phyloP scores from a whole-genome alignment of 2,797 vertebrate species.

The Paratrypauchen microcephalus region DNA sequence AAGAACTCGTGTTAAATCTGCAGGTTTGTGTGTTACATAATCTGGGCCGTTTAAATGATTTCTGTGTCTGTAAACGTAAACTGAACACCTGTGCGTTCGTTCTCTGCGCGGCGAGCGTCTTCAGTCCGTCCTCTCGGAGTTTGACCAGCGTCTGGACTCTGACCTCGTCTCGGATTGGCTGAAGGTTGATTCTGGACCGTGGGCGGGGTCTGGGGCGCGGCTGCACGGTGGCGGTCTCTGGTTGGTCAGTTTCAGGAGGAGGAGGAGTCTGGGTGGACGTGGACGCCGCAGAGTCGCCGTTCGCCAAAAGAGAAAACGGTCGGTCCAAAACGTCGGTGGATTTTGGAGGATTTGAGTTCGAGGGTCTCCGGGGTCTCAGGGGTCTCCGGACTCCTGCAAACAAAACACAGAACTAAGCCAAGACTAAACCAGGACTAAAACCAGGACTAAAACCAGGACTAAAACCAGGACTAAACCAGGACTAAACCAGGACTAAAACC shows the following conservation, averaged over 20 bases:
- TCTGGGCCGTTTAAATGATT: too few relatives aligned
- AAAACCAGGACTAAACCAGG: too few relatives aligned
- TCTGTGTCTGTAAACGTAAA: too few relatives aligned
- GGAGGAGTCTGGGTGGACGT: constrained; percentile 6
- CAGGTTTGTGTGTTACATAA: too few relatives aligned
- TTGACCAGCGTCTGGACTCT: constrained; percentile 81
- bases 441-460: too few relatives aligned
- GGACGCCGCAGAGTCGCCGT: neutral
- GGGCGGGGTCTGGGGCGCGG: constrained; percentile 86
- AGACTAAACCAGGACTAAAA: too few relatives aligned
- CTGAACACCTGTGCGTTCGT: neutral
- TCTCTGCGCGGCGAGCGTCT: constrained; percentile 49
- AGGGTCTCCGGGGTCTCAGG: constrained; percentile 80
- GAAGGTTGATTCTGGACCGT: constrained; percentile 80
- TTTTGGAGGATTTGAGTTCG: constrained; percentile 20
- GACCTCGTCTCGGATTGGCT: constrained; percentile 71
- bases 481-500: too few relatives aligned
- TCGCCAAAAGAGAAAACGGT: neutral
- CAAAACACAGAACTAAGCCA: neutral
- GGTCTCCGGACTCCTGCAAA: constrained; percentile 46
- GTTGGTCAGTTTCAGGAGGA: constrained; percentile 43
- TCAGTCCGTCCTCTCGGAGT: constrained; percentile 68
- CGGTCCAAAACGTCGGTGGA: constrained; percentile 29
- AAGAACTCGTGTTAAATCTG: too few relatives aligned
- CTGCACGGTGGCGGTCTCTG: constrained; percentile 18